Evolutionary conservation across 2,797 vertebrate species (phyloP), one percentile per base, ranked within the genome.

Genomic region (Rhabdophis nuchalis): DNA sequence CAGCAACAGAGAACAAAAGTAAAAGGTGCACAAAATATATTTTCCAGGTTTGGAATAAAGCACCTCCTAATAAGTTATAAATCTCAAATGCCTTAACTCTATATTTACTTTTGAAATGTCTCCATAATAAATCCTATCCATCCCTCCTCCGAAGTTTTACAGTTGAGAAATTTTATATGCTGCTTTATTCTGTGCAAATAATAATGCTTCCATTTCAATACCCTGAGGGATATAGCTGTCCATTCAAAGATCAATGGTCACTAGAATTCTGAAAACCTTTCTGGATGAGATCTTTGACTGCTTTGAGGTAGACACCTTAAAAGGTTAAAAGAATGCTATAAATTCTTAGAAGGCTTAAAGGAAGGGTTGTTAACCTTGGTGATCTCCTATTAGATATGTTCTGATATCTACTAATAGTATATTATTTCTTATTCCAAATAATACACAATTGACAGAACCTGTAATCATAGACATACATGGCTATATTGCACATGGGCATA

Each of bases 231-330:
- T 94, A 88, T 53, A 92, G 13, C 95, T 96, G 95, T 94, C 94
- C 95, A 93, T 93, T 93, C 92, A 60, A 96, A 97, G 95, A 96
- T 95, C 96, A 96, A 90, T 96, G 96, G 95, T 97, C 96, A 95
- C 92, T 93, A 61, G 95, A 95, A 96, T 93, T 93, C 94, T 94
- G 95, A 96, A 93, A 95, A 96, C 93, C 94, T 92, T 95, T 91
- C 87, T 92, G 95, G 96, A 95, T 96, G 95, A 96, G 94, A 96
- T 97, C 95, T 96, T 95, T 94, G 95, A 96, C 95, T 95, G 91
- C 95, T 97, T 97, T 96, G 95, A 97, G 96, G 95, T 93, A 91
- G 95, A 96, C 96, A 94, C 92, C 96, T 95, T 97, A 95, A 96
- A 96, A 96, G 0, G 10, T 96, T 96, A 95, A 93, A 92, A 92